These are phyloP conservation scores for Oncorhynchus masou DNA, from an alignment of 2,113 vertebrate species.

Conservation along the genomic window DNA sequence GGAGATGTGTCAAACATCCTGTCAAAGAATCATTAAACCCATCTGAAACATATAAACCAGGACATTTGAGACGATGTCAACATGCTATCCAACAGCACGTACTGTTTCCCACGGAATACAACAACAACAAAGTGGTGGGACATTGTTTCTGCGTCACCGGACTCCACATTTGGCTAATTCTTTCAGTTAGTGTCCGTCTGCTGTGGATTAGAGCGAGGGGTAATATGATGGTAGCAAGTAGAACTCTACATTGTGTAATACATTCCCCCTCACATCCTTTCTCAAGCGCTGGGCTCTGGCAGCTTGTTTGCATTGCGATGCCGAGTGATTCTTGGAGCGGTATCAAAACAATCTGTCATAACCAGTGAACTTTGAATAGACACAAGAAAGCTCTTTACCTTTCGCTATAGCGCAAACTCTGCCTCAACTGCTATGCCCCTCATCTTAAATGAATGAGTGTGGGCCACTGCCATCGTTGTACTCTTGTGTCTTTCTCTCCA, in stretches of 20 bases:
- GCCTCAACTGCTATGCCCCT: not conserved
- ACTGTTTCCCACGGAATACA: too few relatives aligned
- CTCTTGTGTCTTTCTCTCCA: not conserved
- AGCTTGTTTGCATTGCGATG: not conserved
- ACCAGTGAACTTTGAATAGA: slow-evolving; percentile 16
- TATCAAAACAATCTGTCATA: slow-evolving; percentile 22
- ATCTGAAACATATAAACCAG: too few relatives aligned
- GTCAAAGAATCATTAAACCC: too few relatives aligned
- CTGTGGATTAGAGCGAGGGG: not conserved
- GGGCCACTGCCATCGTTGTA: not conserved
- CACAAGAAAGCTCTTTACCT: slow-evolving; percentile 25
- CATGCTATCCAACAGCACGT: too few relatives aligned
- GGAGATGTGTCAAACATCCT: too few relatives aligned
- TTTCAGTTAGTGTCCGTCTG: not conserved
- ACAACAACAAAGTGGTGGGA: too few relatives aligned
- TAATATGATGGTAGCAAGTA: not conserved
- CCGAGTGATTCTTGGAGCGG: slow-evolving; percentile 17
- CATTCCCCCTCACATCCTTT: not conserved
- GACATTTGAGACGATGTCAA: too few relatives aligned
- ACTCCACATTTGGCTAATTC: too few relatives aligned
- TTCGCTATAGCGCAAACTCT: not conserved
- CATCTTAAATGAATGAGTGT: slow-evolving; percentile 15
- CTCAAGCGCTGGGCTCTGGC: not conserved
- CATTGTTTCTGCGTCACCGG: too few relatives aligned
- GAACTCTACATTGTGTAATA: not conserved